Base-by-base conservation (phyloP, 1,140 invertebrate species). In the Halyomorpha halys region DNA sequence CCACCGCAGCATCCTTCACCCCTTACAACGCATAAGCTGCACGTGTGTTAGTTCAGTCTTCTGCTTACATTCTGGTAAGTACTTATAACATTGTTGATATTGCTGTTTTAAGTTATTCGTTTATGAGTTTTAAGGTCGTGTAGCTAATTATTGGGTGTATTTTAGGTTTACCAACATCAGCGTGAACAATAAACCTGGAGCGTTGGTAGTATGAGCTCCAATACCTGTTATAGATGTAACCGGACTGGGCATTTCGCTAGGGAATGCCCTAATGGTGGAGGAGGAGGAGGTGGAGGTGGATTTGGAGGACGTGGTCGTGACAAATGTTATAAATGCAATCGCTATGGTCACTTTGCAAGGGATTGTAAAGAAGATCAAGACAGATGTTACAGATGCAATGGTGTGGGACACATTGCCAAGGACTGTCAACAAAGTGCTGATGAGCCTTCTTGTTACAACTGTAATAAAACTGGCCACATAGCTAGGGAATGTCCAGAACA, bases 271-370 rank as follows among this genome's bases (percentile, higher is more conserved):
- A 65, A 69, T 16, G 67, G 71, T 45, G 83, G 82, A 66, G 80
- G 82, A 47, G 61, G 66, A 44, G 64, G 66, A 6, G 64, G 69
- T 21, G 68, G 75, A 61, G 83, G 82, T 66, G 80, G 82, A 51
- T 78, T 76, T 64, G 75, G 72, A 23, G 73, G 72, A 61, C 77
- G 84, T 69, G 78, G 79, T 45, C 83, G 85, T 67, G 87, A 89
- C 70, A 90, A 90, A 79, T 96, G 93, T 79, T 95, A 90, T 83
- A 95, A 94, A 78, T 97, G 93, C 78, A 95, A 95, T 78, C 83
- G 89, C 75, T 85, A 86, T 73, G 93, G 92, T 51, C 91, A 95
- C 76, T 94, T 94, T 75, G 91, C 91, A 69, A 84, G 91, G 67
- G 90, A 94, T 70, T 95, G 91, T 80, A 89, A 89, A 74, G 89